A percentile compares a stretch with the other conserved stretches of the same genome.
phyloP scores from a whole-genome alignment of 2,113 vertebrate species.

The Tetrao urogallus region DNA sequence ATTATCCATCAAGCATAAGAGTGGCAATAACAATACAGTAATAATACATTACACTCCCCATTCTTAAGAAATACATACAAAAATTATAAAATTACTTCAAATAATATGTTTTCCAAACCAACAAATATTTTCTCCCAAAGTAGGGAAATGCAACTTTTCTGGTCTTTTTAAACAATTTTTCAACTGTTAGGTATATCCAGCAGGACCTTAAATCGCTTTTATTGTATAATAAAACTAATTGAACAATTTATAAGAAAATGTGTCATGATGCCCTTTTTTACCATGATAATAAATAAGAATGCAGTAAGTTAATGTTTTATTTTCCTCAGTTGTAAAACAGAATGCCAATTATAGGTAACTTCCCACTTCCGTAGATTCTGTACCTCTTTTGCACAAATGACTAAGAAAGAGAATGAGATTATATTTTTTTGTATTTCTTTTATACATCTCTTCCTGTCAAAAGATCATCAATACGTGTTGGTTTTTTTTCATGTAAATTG shows the following conservation, averaged over 20 bases:
- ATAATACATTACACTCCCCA: not conserved
- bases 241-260: not conserved
- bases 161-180: not conserved
- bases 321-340: not conserved
- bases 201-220: not conserved
- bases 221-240: not conserved
- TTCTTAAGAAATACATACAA: not conserved
- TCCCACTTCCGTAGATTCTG: not conserved
- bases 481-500: not conserved
- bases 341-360: not conserved
- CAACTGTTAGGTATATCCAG: rapidly evolving
- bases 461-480: rapidly evolving
- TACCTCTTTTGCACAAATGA: not conserved
- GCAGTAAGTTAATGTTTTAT: not conserved
- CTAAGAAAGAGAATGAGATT: not conserved
- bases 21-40: not conserved
- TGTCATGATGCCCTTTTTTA: not conserved
- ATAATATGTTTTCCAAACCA: not conserved
- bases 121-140: not conserved
- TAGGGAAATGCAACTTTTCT: not conserved
- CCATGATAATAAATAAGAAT: not conserved
- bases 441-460: not conserved
- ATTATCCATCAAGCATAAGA: not conserved
- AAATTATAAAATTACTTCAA: not conserved
- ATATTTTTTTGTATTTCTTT: not conserved